These are phyloP conservation scores for Calonectris borealis DNA, from an alignment of 2,113 vertebrate species.

Conservation along the genomic window DNA sequence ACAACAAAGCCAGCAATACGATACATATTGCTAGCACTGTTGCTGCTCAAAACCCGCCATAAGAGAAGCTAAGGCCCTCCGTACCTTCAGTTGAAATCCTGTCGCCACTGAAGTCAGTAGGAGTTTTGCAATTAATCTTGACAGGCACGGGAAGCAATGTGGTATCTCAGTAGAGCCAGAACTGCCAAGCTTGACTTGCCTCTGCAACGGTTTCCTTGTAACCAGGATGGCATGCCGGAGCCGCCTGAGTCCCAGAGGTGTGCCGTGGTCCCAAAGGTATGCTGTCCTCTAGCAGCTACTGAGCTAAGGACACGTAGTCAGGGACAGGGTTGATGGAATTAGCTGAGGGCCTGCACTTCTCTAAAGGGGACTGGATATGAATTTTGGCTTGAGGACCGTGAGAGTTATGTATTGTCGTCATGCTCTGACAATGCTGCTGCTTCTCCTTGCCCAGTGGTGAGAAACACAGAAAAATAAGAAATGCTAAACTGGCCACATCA, in stretches of 20 bases:
- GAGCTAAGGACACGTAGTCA: background rate
- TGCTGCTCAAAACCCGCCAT: background rate
- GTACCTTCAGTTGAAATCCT: background rate
- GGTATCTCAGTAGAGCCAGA: background rate
- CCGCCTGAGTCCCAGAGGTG: background rate
- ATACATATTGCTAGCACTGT: background rate
- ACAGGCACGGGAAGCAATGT: background rate
- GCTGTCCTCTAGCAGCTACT: background rate
- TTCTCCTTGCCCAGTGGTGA: background rate
- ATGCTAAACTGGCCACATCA: background rate
- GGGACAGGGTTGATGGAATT: background rate
- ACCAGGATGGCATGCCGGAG: too few relatives aligned
- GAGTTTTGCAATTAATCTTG: background rate
- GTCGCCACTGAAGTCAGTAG: background rate
- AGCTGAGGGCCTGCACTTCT: background rate
- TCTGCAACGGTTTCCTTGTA: background rate
- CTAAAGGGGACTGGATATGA: background rate
- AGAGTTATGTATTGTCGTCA: background rate
- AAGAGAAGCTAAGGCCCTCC: background rate
- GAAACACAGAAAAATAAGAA: background rate
- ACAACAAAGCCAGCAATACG: background rate
- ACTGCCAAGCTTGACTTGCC: background rate
- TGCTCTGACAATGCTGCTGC: background rate
- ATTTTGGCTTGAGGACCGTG: background rate
- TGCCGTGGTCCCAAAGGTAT: background rate